Evolutionary conservation across 2,888 invertebrate genomes (phyloP), one percentile per base, ranked within the genome.

Genomic region (Plagiodera versicolora): DNA sequence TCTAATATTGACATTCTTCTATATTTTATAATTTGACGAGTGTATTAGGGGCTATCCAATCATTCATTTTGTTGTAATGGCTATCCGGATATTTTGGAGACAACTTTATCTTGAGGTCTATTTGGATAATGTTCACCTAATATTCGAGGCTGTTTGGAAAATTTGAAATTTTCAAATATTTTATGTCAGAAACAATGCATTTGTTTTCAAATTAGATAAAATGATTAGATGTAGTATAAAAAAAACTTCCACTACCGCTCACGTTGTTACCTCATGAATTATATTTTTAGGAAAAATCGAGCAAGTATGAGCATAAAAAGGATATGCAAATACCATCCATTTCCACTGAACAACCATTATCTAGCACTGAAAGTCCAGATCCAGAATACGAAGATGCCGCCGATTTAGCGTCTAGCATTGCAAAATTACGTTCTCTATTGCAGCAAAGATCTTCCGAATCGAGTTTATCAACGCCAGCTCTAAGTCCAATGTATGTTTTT

Each of bases 331-430:
- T 75, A 57, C 74, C 74, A 11, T 72, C 69, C 1, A 75, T 75
- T 47, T 68, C 69, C 19, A 75, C 70, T 47, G 70, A 72, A 56
- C 60, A 66, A 28, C 65, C 70, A n/a, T 55, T 61, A 45, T 56
- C 63, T 44, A 72, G 68, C 30, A 70, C 68, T 20, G 74, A 74
- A 14, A 80, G 79, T 68, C 79, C 81, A 0, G 86, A 84, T 67
- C 88, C 87, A 0, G 86, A 89, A 72, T 89, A 89, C 74, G 89
- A 90, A 75, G 90, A 89, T 72, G 84, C 87, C 0, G 88, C 88
- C 0, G 89, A 89, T 77, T 84, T 90, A 52, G 88, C 89, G 58
- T 85, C 88, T 60, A 88, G 88, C 70, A 89, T 89, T 72, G 89
- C 89, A 48, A 87, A 88, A 75, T 79, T 89, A 51, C 79, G 89